Evolutionary conservation across 2,113 vertebrate genomes (phyloP), one percentile per base, ranked within the genome.

Genomic region (Paradoxurus hermaphroditus): DNA sequence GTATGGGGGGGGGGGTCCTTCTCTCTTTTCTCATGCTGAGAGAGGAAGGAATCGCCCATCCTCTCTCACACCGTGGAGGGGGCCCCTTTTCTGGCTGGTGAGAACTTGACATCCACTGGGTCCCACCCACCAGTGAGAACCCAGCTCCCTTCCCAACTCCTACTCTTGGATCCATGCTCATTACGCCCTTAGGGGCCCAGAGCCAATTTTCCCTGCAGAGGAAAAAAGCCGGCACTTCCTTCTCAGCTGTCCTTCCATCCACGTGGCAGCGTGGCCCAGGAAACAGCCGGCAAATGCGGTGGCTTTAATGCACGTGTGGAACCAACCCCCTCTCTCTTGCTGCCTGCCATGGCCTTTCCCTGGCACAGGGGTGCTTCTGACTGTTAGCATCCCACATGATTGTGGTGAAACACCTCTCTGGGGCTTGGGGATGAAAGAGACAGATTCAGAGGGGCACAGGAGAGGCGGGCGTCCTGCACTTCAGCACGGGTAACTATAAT

Each of bases 51-150:
- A 1, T 25, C 15, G 2, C 34, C 21, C 25, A 4, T 49, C 27
- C 12, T 56, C 21, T 46, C 46, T 73, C 27, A 29, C 27, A 29
- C 15, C 0, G 18, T 27, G 23, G n/a, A 8, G 21, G 7, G 2
- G 7, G 23, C 11, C 23, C 11, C n/a, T 44, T 7, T 1, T 34
- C 15, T 12, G 27, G 49, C 21, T 14, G 1, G 34, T 63, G 12
- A 68, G 87, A 36, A 78, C 27, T 59, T 31, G 53, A 41, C 18
- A 21, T 51, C 39, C 2, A 2, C 3, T 27, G 44, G 15, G 62
- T 36, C 31, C 23, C 1, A 0, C 9, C 7, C 39, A 12, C 31
- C 15, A 0, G 8, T 5, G 12, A 41, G 34, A 49, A 63, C 19
- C 3, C 1, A 0, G 12, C 25, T 10, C 72, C 72, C 1, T 5